phyloP scores from a whole-genome alignment of 2,113 vertebrate genomes.

The Murina feae region DNA sequence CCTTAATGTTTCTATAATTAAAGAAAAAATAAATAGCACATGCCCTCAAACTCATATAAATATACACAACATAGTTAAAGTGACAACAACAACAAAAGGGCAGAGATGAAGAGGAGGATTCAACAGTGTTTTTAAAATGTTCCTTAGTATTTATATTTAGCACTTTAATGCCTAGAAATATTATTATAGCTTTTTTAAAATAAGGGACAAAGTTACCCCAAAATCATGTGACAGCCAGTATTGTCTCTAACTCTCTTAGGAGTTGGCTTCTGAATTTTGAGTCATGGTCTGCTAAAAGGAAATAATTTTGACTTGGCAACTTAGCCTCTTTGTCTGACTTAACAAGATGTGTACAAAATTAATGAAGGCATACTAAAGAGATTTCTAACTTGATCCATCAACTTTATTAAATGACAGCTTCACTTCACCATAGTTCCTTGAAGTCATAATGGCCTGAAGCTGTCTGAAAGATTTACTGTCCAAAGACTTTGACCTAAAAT shows the following conservation, averaged over 20 bases:
- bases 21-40: neutral
- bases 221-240: neutral
- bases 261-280: slow-evolving; percentile 20
- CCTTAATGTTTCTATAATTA: neutral
- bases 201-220: neutral
- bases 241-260: neutral
- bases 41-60: neutral
- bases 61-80: neutral
- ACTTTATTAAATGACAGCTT: neutral
- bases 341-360: slow-evolving; percentile 47
- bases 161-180: neutral
- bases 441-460: neutral
- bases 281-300: slow-evolving; percentile 15
- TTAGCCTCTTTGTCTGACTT: slow-evolving; percentile 36
- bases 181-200: neutral
- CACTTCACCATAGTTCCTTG: neutral
- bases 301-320: slow-evolving; percentile 27
- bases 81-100: neutral
- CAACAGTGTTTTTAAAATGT: neutral
- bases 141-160: neutral
- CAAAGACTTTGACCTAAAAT: neutral
- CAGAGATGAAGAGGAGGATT: neutral
- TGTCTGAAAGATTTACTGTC: slow-evolving; percentile 29
- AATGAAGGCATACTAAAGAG: slow-evolving; percentile 1
- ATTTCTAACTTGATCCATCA: neutral